Conservation (phyloP, 1,140 invertebrate species). For the Melipona quadrifasciata region DNA sequence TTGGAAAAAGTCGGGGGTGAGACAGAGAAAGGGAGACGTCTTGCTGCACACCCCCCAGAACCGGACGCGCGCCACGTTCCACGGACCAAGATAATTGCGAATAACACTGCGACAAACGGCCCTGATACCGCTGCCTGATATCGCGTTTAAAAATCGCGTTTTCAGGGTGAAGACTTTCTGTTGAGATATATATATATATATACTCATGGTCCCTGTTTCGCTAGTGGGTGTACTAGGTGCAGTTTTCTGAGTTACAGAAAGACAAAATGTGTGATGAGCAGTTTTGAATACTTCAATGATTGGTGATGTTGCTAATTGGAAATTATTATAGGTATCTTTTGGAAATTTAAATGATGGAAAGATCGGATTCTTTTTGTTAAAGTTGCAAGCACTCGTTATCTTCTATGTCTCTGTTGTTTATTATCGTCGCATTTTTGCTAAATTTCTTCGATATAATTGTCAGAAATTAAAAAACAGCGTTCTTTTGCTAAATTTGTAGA, state of each 20-base stretch:
- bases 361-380: neutral
- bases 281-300: neutral
- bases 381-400: neutral
- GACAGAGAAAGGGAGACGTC: constrained; percentile 34
- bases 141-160: constrained; percentile 61
- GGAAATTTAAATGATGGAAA: neutral
- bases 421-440: no score
- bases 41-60: constrained; percentile 57
- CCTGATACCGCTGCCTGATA: constrained; percentile 71
- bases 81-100: constrained; percentile 80
- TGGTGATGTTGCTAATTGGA: neutral
- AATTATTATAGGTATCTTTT: neutral
- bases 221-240: neutral
- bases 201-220: neutral
- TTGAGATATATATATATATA: neutral
- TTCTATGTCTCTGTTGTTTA: no score
- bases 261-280: neutral
- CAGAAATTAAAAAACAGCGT: neutral
- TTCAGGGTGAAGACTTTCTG: constrained; percentile 33
- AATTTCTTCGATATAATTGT: no score
- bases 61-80: constrained; percentile 78
- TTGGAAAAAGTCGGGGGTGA: constrained; percentile 35
- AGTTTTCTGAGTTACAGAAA: neutral
- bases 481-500: neutral
- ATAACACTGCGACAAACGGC: constrained; percentile 80